Evolutionary conservation across 1,140 invertebrate species (phyloP).

Genomic region (Plectrocnemia conspersa): DNA sequence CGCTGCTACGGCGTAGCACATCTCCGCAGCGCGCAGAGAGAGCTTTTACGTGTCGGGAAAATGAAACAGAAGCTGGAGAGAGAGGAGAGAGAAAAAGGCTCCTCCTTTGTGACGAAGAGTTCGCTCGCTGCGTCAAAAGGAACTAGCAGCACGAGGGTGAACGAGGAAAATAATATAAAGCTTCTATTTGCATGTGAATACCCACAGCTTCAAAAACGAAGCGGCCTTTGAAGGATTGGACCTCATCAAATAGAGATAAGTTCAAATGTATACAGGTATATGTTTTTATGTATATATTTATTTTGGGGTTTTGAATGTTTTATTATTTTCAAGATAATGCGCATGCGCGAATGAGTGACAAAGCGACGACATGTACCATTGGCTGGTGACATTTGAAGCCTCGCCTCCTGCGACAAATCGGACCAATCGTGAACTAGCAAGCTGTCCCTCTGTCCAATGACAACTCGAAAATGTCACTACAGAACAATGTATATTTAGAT

Average conservation of each 20-base stretch:
- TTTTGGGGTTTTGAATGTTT: too few species aligned
- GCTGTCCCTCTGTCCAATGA: conserved; percentile 7
- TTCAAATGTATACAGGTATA: too few species aligned
- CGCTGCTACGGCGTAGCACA: conserved; percentile 18
- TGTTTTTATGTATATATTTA: too few species aligned
- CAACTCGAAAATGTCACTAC: conserved; percentile 13
- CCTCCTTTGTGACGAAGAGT: conserved; percentile 29
- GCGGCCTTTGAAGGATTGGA: not conserved
- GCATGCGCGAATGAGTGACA: conserved; percentile 15
- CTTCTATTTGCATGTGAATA: conserved; percentile 4
- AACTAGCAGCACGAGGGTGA: not conserved
- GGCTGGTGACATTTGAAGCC: conserved; percentile 8
- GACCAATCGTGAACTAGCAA: not conserved
- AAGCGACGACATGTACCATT: conserved; percentile 9
- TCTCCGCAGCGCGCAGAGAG: conserved; percentile 18
- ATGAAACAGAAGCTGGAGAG: conserved; percentile 25
- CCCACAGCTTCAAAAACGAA: not conserved
- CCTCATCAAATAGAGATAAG: not conserved
- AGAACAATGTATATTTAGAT: not conserved
- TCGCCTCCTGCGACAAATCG: conserved; percentile 7
- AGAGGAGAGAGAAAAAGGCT: conserved; percentile 29
- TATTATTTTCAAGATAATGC: too few species aligned
- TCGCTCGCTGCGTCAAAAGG: conserved; percentile 11
- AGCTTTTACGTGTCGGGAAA: conserved; percentile 33
- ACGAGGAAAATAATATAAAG: conserved; percentile 20